phyloP scores from a whole-genome alignment of 2,888 invertebrate genomes.

The Agrilus cyanescens region DNA sequence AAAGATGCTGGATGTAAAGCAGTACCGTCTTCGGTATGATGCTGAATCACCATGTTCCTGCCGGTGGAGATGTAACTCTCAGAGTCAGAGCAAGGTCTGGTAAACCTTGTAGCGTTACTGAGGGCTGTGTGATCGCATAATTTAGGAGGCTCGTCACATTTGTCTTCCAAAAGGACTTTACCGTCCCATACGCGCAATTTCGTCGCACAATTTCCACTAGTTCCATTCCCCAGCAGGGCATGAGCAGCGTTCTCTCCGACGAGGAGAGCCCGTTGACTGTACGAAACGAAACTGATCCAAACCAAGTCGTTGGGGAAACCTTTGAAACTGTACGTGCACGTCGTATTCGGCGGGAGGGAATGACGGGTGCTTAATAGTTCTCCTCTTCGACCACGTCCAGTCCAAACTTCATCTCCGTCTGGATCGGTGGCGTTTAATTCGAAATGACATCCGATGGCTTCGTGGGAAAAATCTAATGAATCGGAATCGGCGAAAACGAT shows the following conservation, averaged over 20 bases:
- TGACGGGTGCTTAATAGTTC: constrained; percentile 67
- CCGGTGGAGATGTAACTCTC: constrained; percentile 65
- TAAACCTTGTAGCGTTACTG: constrained; percentile 58
- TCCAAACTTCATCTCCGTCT: constrained; percentile 44
- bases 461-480: constrained; percentile 68
- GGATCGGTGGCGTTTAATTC: constrained; percentile 63
- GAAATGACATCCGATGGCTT: constrained; percentile 53
- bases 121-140: constrained; percentile 73
- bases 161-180: constrained; percentile 52
- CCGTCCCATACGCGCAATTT: constrained; percentile 66
- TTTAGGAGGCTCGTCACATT: constrained; percentile 67
- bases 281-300: constrained; percentile 81
- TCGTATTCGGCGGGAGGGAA: constrained; percentile 74
- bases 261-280: constrained; percentile 65
- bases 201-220: constrained; percentile 48
- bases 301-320: constrained; percentile 68
- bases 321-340: constrained; percentile 75
- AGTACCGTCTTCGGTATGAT: constrained; percentile 57
- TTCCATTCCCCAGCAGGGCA: constrained; percentile 25
- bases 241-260: constrained; percentile 37
- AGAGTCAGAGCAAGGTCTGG: constrained; percentile 64
- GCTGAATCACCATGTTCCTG: constrained; percentile 37
- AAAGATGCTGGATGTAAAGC: constrained; percentile 69
- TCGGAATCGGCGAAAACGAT: constrained; percentile 81
- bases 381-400: constrained; percentile 55